Evolutionary conservation across 64 coral and sea anemone genomes (phyloP).

Genomic region (Dendronephthya gigantea): DNA sequence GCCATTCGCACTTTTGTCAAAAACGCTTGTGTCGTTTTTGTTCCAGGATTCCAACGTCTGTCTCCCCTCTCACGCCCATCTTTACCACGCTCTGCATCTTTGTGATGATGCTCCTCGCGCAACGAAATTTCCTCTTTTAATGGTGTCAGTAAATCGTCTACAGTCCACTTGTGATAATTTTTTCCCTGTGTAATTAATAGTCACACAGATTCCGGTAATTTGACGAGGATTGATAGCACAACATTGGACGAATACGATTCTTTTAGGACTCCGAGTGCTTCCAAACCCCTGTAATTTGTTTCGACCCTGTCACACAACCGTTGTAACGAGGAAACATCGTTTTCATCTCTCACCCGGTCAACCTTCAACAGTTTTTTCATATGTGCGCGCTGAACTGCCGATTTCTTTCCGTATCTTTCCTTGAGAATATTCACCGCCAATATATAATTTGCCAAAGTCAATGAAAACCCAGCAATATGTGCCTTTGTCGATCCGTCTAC

Average conservation of each 20-base stretch:
- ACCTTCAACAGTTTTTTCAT: too few species aligned
- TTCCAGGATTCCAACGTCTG: too few species aligned
- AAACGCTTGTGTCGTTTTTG: too few species aligned
- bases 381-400: too few species aligned
- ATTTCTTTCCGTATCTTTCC: too few species aligned
- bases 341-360: too few species aligned
- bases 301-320: not conserved
- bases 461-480: too few species aligned
- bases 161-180: conserved; percentile 26
- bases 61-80: not conserved
- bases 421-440: too few species aligned
- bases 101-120: conserved; percentile 1
- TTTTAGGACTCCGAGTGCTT: not conserved
- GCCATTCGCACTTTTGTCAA: not conserved
- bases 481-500: too few species aligned
- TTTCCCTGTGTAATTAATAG: conserved; percentile 34
- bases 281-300: not conserved
- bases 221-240: not conserved
- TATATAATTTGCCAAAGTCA: too few species aligned
- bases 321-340: too few species aligned
- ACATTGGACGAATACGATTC: not conserved
- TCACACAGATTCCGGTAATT: conserved; percentile 17
- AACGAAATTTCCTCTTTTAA: not conserved
- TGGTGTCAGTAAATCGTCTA: not conserved
- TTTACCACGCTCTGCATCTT: not conserved